Evolutionary conservation across 1,140 invertebrate species (phyloP), one percentile per base, ranked within the genome.

Genomic region (Drosophila nebulosa): DNA sequence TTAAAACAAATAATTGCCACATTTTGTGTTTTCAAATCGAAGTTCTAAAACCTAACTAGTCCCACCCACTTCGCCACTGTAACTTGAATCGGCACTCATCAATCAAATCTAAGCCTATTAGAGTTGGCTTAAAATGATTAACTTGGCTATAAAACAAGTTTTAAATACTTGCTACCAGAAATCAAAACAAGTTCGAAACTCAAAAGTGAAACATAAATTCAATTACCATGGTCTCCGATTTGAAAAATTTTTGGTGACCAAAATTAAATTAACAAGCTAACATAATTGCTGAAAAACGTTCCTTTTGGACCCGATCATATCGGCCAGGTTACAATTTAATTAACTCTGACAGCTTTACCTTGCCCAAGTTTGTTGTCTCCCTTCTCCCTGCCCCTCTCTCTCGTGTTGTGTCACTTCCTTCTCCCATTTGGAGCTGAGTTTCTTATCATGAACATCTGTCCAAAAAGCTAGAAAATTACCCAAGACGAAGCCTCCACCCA

Each of bases 261-360:
- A 46, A 46, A 46, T 46, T 21, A 46, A 46, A 21, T 46, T 46
- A 21, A 46, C 39, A 46, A 46, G 16, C 18, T 46, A 21, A 21
- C 39, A 46, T 21, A 21, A 32, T 18, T 4, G 12, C 27, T 32
- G n/a, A 16, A n/a, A 36, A 2, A 16, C 32, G 57, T 71, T 71
- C 35, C 42, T 67, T 52, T 79, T 69, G 64, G 64, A 53, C 39
- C 57, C 46, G 50, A 36, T 50, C 61, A 70, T 65, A 71, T 85
- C 79, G 66, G 59, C 70, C 39, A 71, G 73, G 79, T 79, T 50
- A 71, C 76, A 73, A 85, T 85, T 79, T 84, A 84, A 84, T 84
- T 84, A 84, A 83, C 76, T 75, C 70, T 81, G 76, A 83, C 79
- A 70, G 60, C 7, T 21, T 46, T 46, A 67, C 57, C 63, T 79